Conservation (phyloP, 1,140 invertebrate genomes). For the Heterodera schachtii region DNA sequence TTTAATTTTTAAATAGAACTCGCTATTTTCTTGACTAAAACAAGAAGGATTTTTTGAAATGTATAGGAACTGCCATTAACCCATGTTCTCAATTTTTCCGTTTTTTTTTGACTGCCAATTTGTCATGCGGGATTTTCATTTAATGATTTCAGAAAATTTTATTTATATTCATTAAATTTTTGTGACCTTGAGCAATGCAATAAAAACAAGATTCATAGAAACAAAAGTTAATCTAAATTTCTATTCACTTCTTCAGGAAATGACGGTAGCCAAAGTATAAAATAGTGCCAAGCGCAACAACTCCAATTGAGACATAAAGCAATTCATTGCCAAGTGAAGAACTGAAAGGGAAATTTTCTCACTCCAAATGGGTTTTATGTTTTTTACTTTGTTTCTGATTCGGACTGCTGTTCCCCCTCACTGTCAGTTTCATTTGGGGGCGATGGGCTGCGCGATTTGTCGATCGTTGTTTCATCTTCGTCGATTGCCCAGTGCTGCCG, state of each 20-base stretch:
- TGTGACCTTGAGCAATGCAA: too few species aligned
- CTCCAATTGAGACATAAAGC: neutral
- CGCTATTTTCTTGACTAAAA: too few species aligned
- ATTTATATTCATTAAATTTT: too few species aligned
- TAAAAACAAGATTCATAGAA: too few species aligned
- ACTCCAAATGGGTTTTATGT: neutral
- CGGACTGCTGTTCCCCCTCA: neutral
- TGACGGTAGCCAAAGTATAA: slow-evolving; percentile 6
- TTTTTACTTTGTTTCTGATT: neutral
- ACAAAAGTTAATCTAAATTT: neutral
- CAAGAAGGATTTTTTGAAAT: too few species aligned
- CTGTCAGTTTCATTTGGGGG: neutral
- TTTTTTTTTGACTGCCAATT: too few species aligned
- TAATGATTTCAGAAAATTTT: too few species aligned
- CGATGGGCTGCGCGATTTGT: neutral
- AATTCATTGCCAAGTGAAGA: neutral
- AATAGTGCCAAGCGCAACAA: neutral
- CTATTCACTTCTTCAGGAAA: neutral
- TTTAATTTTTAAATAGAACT: too few species aligned
- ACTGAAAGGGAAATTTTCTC: neutral
- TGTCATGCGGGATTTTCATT: too few species aligned
- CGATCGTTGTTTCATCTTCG: neutral
- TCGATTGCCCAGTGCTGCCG: neutral
- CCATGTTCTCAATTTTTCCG: too few species aligned
- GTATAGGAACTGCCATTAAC: too few species aligned